These are phyloP conservation scores for Heliothis virescens DNA, from an alignment of 1,140 invertebrate genomes.

Conservation along the genomic window DNA sequence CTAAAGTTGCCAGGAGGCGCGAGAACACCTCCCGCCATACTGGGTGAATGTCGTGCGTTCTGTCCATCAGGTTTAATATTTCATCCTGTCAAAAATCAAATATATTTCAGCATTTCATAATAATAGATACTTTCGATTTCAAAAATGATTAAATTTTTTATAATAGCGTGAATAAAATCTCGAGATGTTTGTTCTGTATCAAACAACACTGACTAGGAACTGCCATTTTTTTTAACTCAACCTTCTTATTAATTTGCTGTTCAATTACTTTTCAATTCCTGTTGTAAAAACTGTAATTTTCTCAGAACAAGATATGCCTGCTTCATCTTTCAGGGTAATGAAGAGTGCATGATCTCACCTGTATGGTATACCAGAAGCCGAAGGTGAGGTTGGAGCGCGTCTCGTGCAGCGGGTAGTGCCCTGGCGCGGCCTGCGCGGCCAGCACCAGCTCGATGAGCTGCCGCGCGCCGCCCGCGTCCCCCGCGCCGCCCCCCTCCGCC, in stretches of 20 bases:
- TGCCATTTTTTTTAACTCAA: no score
- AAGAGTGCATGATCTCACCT: constrained; percentile 83
- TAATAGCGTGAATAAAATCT: no score
- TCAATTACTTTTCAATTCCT: no score
- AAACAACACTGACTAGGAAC: no score
- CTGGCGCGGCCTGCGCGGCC: constrained; percentile 92
- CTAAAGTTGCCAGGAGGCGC: constrained; percentile 71
- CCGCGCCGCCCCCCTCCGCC: constrained; percentile 65
- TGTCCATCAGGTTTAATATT: constrained; percentile 63
- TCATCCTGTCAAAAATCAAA: constrained; percentile 68
- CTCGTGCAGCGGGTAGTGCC: constrained; percentile 94
- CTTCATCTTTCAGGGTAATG: no score
- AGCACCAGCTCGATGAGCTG: constrained; percentile 88
- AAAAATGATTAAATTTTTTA: no score
- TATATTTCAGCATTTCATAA: background rate
- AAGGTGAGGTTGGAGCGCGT: constrained; percentile 93
- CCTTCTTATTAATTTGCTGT: no score
- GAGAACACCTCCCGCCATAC: constrained; percentile 77
- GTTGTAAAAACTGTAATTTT: no score
- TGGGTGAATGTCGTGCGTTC: constrained; percentile 60
- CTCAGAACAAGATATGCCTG: no score
- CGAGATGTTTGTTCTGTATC: no score
- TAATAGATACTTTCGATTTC: no score
- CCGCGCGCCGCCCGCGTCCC: constrained; percentile 62
- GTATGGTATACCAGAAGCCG: constrained; percentile 96